Percentiles rank a stretch among this genome's conserved stretches.
Evolutionary conservation across 2,113 vertebrate species (phyloP).

Genomic region (Bungarus multicinctus): DNA sequence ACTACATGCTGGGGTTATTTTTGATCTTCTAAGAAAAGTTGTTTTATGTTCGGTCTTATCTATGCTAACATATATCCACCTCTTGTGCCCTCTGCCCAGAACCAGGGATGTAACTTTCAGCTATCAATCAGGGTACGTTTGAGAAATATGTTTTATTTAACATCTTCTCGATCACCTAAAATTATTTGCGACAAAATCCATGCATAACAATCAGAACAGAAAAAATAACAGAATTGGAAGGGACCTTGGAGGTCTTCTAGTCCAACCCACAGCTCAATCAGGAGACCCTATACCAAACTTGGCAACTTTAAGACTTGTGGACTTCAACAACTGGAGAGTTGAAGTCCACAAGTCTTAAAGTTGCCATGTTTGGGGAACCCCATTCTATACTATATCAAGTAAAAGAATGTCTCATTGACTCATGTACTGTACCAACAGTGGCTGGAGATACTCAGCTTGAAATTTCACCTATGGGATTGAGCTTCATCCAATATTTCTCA

Average conservation of each 20-base stretch:
- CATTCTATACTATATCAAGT: no score
- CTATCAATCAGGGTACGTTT: background rate
- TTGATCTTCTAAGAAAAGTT: background rate
- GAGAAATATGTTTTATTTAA: background rate
- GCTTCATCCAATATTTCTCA: no score
- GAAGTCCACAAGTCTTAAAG: no score
- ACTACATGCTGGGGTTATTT: background rate
- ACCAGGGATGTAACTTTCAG: rapidly evolving
- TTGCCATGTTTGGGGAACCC: no score
- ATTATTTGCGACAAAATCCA: background rate
- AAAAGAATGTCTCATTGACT: no score
- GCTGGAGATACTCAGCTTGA: no score
- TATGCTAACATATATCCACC: background rate
- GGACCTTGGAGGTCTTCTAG: background rate
- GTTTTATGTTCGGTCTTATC: background rate
- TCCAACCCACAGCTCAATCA: no score
- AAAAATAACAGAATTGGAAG: background rate
- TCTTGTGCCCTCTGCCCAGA: background rate
- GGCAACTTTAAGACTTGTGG: no score
- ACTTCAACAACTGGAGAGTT: no score
- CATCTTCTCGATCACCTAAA: background rate
- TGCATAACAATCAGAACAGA: background rate
- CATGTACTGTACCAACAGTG: no score
- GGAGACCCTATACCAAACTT: no score
- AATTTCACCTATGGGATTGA: no score